Percentiles rank a stretch among this genome's conserved stretches.
These are phyloP conservation scores for Endomychus coccineus DNA, from an alignment of 2,888 invertebrate species.

Conservation along the genomic window DNA sequence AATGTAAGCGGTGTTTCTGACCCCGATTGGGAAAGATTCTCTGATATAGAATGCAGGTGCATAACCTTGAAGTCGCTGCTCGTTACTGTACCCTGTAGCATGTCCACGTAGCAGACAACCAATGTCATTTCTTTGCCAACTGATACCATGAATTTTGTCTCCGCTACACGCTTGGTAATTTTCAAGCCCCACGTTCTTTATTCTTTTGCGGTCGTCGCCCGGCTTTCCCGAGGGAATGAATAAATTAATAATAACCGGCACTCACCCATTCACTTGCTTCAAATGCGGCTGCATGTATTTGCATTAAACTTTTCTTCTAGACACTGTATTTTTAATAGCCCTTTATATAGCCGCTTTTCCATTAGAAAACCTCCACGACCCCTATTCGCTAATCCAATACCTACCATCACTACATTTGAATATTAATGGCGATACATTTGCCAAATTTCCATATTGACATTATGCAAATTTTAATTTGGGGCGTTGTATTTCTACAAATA, in stretches of 20 bases:
- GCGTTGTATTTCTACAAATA: too few relatives aligned
- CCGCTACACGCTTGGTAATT: constrained; percentile 13
- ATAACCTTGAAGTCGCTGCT: too few relatives aligned
- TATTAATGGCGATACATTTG: constrained; percentile 16
- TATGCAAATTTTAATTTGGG: too few relatives aligned
- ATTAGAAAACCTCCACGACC: constrained; percentile 13
- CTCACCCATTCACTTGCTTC: constrained; percentile 29
- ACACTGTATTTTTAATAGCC: constrained; percentile 30
- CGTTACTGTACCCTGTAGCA: too few relatives aligned
- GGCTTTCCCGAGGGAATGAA: constrained; percentile 31
- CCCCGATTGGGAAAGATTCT: too few relatives aligned
- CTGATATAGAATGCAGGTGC: too few relatives aligned
- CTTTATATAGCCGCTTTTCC: constrained; percentile 20
- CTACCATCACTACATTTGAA: constrained; percentile 14
- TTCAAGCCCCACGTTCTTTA: constrained; percentile 24
- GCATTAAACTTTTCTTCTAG: constrained; percentile 32
- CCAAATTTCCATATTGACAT: too few relatives aligned
- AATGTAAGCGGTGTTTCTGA: too few relatives aligned
- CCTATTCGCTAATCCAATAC: constrained; percentile 14
- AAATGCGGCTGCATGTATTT: constrained; percentile 34
- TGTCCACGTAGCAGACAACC: constrained; percentile 16
- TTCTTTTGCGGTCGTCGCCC: constrained; percentile 34
- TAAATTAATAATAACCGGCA: constrained; percentile 36
- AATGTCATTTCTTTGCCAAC: constrained; percentile 25
- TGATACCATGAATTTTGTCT: constrained; percentile 18